Evolutionary conservation across 2,113 vertebrate species (phyloP).

Genomic region (Ciconia stormi): DNA sequence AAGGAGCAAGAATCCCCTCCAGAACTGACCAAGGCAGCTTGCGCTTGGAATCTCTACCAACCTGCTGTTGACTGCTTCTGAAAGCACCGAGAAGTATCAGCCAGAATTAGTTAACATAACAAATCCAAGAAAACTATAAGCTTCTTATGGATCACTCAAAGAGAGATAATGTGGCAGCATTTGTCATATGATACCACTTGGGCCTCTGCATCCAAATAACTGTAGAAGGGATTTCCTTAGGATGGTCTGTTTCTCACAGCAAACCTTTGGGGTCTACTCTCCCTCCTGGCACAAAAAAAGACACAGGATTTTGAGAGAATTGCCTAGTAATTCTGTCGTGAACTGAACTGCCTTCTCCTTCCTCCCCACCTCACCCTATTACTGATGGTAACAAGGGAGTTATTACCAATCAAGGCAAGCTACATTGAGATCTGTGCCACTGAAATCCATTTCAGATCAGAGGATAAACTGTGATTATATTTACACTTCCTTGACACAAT

Average conservation of each 20-base stretch:
- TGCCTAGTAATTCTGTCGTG: slow-evolving; percentile 58
- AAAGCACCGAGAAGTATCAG: neutral
- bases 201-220: neutral
- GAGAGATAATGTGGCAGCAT: rapidly evolving
- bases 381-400: slow-evolving; percentile 73
- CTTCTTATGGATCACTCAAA: neutral
- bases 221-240: neutral
- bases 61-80: neutral
- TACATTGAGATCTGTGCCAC: slow-evolving; percentile 72
- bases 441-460: slow-evolving; percentile 77
- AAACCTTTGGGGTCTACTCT: slow-evolving; percentile 7
- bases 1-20: neutral
- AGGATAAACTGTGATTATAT: slow-evolving; percentile 81
- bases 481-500: slow-evolving; percentile 78
- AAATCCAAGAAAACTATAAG: neutral
- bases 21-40: neutral
- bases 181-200: neutral
- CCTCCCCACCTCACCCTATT: slow-evolving; percentile 40
- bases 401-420: slow-evolving; percentile 76
- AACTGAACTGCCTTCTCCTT: slow-evolving; percentile 40
- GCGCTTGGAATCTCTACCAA: neutral
- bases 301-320: slow-evolving; percentile 46
- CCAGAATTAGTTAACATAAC: neutral
- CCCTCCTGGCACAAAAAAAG: neutral
- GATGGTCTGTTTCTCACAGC: neutral